A percentile compares a stretch with the other conserved stretches of the same genome.
These are phyloP conservation scores for Trissolcus basalis DNA, from an alignment of 1,140 invertebrate genomes.

Conservation along the genomic window DNA sequence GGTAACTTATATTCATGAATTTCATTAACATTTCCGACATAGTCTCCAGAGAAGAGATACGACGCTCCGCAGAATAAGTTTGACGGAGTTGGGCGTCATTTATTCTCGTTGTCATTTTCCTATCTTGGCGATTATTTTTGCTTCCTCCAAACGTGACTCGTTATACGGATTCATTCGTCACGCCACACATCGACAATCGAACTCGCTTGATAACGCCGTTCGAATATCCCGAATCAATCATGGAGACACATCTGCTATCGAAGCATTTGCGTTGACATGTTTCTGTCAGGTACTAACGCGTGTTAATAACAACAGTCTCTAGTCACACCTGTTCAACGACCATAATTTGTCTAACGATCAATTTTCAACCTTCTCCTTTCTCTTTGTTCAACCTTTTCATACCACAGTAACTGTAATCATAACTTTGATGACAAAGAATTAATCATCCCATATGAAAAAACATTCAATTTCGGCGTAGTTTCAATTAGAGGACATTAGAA, in stretches of 20 bases:
- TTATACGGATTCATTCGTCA: conserved; percentile 66
- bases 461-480: no score
- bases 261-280: conserved; percentile 34
- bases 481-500: no score
- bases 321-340: conserved; percentile 38
- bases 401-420: neutral
- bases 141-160: conserved; percentile 20
- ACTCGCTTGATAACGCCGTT: conserved; percentile 61
- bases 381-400: conserved; percentile 2
- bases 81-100: conserved; percentile 42
- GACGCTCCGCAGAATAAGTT: conserved; percentile 35
- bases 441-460: no score
- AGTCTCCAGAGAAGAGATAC: conserved; percentile 16
- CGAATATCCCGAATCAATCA: conserved; percentile 57
- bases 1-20: conserved; percentile 43
- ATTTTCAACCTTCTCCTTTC: conserved; percentile 1
- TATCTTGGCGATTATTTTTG: conserved; percentile 44
- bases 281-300: conserved; percentile 31
- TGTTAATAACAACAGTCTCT: conserved; percentile 41
- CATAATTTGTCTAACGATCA: conserved; percentile 15
- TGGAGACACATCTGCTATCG: conserved; percentile 28
- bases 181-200: conserved; percentile 56
- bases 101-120: conserved; percentile 47
- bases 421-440: no score
- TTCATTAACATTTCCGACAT: conserved; percentile 45